phyloP scores from a whole-genome alignment of 2,888 invertebrate species.

The Nasonia oneida region DNA sequence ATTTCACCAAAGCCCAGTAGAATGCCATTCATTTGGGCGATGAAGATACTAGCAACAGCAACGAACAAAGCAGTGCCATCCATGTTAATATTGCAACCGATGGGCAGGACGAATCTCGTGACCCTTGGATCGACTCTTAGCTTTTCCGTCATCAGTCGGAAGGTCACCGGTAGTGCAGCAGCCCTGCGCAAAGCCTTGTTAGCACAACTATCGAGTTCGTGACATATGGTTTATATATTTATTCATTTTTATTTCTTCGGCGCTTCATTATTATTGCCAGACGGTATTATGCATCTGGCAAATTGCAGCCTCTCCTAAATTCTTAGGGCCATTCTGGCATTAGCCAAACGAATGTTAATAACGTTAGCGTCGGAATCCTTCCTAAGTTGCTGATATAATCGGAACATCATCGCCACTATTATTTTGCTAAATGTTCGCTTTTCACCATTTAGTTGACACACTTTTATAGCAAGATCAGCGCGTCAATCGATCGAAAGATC shows the following conservation, averaged over 20 bases:
- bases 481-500: too few relatives aligned
- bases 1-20: conserved; percentile 90
- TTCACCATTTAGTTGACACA: neutral
- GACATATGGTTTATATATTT: conserved; percentile 54
- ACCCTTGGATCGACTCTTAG: conserved; percentile 90
- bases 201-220: conserved; percentile 55
- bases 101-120: conserved; percentile 92
- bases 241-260: neutral
- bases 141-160: conserved; percentile 92
- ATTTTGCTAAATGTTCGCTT: neutral
- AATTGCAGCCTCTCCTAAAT: conserved; percentile 34
- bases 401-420: neutral
- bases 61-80: conserved; percentile 95
- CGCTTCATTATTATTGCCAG: conserved; percentile 3
- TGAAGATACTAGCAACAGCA: conserved; percentile 91
- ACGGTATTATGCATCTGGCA: neutral
- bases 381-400: neutral
- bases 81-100: conserved; percentile 96
- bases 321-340: conserved; percentile 44
- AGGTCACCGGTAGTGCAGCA: conserved; percentile 93
- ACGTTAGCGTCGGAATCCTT: neutral
- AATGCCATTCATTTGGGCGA: conserved; percentile 93
- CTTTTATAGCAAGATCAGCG: neutral
- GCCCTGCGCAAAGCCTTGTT: conserved; percentile 79
- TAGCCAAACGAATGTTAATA: conserved; percentile 47